Percentiles rank a stretch among this genome's conserved stretches.
phyloP scores from a whole-genome alignment of 2,797 vertebrate genomes.

The Macropodus opercularis region DNA sequence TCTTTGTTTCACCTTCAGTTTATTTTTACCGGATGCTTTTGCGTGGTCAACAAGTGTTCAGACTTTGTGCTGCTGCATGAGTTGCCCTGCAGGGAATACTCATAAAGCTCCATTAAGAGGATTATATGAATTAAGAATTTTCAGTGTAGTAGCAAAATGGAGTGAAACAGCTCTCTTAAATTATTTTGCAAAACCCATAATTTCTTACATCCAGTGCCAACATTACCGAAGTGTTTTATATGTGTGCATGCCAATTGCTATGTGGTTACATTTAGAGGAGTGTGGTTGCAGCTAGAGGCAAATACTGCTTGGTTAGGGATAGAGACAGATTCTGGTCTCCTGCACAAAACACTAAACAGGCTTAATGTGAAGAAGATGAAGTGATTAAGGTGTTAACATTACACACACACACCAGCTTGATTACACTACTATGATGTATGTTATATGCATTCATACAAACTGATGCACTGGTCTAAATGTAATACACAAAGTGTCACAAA shows the following conservation, averaged over 20 bases:
- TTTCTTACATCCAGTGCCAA: not conserved
- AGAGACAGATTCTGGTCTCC: not conserved
- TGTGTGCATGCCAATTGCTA: not conserved
- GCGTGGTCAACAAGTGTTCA: not conserved
- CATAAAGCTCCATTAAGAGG: not conserved
- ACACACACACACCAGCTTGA: not conserved
- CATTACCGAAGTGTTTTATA: not conserved
- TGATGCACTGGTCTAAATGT: constrained; percentile 4
- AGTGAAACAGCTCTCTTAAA: not conserved
- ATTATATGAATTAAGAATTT: not conserved
- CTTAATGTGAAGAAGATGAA: not conserved
- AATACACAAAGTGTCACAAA: not conserved
- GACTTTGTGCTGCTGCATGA: constrained; percentile 1
- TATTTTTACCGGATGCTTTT: not conserved
- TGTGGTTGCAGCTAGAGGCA: not conserved
- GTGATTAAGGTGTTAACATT: not conserved
- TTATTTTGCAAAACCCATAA: no score
- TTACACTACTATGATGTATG: not conserved
- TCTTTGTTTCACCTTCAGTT: not conserved
- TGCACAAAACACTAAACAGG: not conserved
- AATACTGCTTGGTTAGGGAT: not conserved
- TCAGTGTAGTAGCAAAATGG: not conserved
- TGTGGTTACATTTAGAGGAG: not conserved
- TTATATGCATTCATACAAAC: not conserved
- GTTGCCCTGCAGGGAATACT: not conserved